Base-by-base conservation (phyloP, 1,140 invertebrate genomes). In the Cryptotermes secundus region DNA sequence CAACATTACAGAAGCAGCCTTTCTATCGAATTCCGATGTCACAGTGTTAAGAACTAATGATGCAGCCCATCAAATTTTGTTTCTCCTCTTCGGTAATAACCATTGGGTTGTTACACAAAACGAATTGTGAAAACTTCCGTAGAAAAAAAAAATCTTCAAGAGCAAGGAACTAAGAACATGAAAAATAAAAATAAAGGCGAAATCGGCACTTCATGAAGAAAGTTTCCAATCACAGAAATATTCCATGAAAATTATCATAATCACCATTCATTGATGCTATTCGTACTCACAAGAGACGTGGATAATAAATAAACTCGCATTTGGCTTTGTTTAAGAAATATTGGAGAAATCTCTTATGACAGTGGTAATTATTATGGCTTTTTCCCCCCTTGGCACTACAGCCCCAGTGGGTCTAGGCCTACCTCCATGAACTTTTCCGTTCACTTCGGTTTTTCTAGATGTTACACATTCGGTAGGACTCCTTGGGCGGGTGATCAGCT, bases 61-160 rank as follows among this genome's bases (percentile, higher is more conserved):
- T 72, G 59, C 59, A 72, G 59, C 59, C 59, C 59, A 72, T 72
- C 59, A 72, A 72, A 72, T 72, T 72, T 72, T 72, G 59, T 72
- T 72, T 72, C 31, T 72, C 59, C n/a, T 72, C 59, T 72, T 72
- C 59, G n/a, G 59, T 72, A 72, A 72, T 72, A 72, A 72, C 59
- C 59, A 72, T 72, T 72, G 59, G 59, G n/a, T n/a, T 72, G 59
- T n/a, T 72, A 72, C 59, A 72, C 59, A 72, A 72, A 72, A 72
- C 59, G 59, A 72, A 72, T 72, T 72, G 59, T 72, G 59, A 31
- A 19, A 72, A 72, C 59, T 31, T 72, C n/a, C n/a, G 59, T 72
- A 12, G 59, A 72, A 72, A 26, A 12, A 38, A 59, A 72, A 72
- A 72, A 72, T 72, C 59, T 72, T 16, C 59, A n/a, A n/a, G 59